Base-by-base conservation (phyloP, 2,113 vertebrate species). In the Callipepla squamata region DNA sequence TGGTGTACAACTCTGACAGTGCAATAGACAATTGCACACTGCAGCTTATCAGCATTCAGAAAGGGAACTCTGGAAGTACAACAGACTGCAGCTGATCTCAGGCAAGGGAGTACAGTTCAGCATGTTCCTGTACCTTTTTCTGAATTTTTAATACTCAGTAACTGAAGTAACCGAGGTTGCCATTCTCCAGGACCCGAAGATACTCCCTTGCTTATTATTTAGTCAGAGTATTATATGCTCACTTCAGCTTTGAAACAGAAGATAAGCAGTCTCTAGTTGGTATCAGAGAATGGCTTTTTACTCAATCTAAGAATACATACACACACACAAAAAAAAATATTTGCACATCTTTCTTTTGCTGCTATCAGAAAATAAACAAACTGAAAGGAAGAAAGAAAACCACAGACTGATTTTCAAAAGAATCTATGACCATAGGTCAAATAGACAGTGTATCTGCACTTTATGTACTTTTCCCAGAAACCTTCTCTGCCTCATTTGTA, bases 401-500 rank as follows among this genome's bases (percentile, higher is more conserved):
- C 57, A 77, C 63, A 61, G 14, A 88, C 1, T 59, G 55, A 78
- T 80, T 85, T 88, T 61, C 22, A 79, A 95, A 59, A 53, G 50
- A 51, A 3, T 36, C 47, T 89, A 55, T 77, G 59, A 65, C 59
- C n/a, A 75, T 4, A 83, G 44, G 79, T 74, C 87, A 92, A 10
- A 36, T 11, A 80, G 72, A 40, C 76, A 91, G 51, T 61, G 13
- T 74, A 83, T 72, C 38, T 68, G 13, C 34, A n/a, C 30, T 0
- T 0, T 62, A 51, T 80, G 94, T 91, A 77, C 53, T 88, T 91
- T 83, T 40, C 65, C 83, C 44, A 92, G 51, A 80, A 96, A 77
- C 13, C 25, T 87, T 76, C 62, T 59, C 87, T 47, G 72, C 80
- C 76, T 83, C 89, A 75, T 93, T 92, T 83, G 34, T 18, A 83